Base-by-base conservation (phyloP, 1,140 invertebrate genomes). In the Brachionus asplanchnoidis region DNA sequence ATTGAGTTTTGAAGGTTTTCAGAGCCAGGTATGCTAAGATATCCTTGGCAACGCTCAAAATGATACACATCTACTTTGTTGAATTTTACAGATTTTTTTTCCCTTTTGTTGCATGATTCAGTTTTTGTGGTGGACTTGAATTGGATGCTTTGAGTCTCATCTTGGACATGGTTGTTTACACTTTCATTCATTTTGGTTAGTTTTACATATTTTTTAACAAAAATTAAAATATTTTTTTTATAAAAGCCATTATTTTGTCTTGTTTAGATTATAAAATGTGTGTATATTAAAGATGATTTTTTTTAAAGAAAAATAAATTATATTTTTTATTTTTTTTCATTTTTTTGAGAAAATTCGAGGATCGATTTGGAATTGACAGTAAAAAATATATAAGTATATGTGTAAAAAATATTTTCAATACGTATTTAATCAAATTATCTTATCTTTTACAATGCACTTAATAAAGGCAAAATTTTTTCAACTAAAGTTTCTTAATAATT, bases 11-110 rank as follows among this genome's bases (percentile, higher is more conserved):
- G 28, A 26, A 53, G 42, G 11, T 50, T 96, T 46, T 96, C 97
- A 91, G 96, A 95, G 75, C 95, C 97, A 79, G 97, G 97, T 77
- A 99, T 95, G 91, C 96, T 98, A 14, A 95, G 95, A 89, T 98
- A 98, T n/a, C 97, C 97, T 91, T 99, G 97, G 60, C 94, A 92
- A 88, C 97, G 90, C 0, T 95, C 94, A 89, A 99, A 99, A 91
- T 97, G 97, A 90, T 93, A 98, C 1, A 98, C 95, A 28, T 95
- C 96, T 0, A 98, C 96, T 86, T 93, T 93, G 86, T 95, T 94
- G 89, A 98, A 99, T 73, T 94, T 93, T 85, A 98, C 91, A 26
- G 87, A 88, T 86, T 90, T 90, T 65, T 80, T 23, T 20, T 14
- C 17, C 44, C 17, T 12, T 26, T 46, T 23, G 26, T 36, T 9